Evolutionary conservation across 2,888 invertebrate genomes (phyloP).

Genomic region (Xestia xanthographa): DNA sequence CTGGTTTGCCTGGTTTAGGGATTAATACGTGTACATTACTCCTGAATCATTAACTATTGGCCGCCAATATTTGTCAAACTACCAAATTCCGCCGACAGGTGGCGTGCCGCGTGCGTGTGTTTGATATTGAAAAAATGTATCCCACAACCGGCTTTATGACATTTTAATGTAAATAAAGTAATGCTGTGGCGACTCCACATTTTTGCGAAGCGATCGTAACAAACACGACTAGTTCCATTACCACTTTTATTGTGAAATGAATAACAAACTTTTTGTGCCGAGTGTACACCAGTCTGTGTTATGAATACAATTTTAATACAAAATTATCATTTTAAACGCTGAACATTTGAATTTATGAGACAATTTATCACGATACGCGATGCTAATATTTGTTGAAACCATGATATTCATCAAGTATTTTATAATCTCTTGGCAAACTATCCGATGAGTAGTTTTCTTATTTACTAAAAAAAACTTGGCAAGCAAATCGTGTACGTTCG

Average conservation of each 20-base stretch:
- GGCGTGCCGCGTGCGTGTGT: slow-evolving; percentile 49
- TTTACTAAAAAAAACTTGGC: slow-evolving; percentile 63
- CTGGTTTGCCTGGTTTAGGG: too few relatives aligned
- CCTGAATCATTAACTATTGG: slow-evolving; percentile 6
- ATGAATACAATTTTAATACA: slow-evolving; percentile 54
- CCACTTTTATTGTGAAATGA: slow-evolving; percentile 54
- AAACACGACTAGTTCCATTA: slow-evolving; percentile 57
- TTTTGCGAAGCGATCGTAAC: slow-evolving; percentile 60
- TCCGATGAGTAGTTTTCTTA: slow-evolving; percentile 44
- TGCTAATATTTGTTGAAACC: slow-evolving; percentile 49
- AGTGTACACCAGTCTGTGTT: slow-evolving; percentile 34
- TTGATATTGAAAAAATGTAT: slow-evolving; percentile 56
- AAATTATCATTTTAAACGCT: slow-evolving; percentile 39
- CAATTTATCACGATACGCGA: slow-evolving; percentile 41
- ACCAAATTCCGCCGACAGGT: slow-evolving; percentile 59
- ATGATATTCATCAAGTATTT: slow-evolving; percentile 54
- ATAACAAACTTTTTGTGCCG: slow-evolving; percentile 44
- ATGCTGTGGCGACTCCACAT: slow-evolving; percentile 54
- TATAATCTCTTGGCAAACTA: slow-evolving; percentile 60
- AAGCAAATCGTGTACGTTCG: slow-evolving; percentile 48
- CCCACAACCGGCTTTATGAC: slow-evolving; percentile 68
- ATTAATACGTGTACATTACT: too few relatives aligned
- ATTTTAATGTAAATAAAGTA: slow-evolving; percentile 68
- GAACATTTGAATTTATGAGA: slow-evolving; percentile 48
- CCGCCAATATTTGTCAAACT: slow-evolving; percentile 26